These are phyloP conservation scores for Neotoxoptera formosana DNA, from an alignment of 1,140 invertebrate genomes.

Conservation along the genomic window DNA sequence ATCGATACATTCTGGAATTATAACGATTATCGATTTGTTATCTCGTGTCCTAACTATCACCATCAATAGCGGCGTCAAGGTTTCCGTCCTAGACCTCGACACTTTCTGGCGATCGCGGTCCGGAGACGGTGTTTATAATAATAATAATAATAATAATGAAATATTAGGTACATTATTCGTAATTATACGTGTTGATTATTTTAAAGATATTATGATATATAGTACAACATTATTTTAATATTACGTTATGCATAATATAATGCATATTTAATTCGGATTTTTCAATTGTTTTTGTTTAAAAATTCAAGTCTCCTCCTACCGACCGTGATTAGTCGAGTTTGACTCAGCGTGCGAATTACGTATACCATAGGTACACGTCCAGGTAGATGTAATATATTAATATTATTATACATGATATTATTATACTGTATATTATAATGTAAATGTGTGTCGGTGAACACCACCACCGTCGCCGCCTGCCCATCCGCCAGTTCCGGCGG, in stretches of 20 bases:
- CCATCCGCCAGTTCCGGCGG: background rate
- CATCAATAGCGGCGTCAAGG: background rate
- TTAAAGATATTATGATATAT: background rate
- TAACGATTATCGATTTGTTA: background rate
- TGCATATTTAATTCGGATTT: background rate
- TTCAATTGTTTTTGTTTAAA: background rate
- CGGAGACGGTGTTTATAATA: background rate
- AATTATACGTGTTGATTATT: background rate
- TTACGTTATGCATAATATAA: background rate
- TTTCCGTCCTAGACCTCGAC: background rate
- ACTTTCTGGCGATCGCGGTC: background rate
- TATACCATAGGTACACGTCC: background rate
- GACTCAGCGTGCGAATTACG: background rate
- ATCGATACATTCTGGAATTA: too few relatives aligned
- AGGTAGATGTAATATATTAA: background rate
- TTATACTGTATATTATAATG: background rate
- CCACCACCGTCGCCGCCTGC: background rate
- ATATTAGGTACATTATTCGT: background rate
- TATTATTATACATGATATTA: background rate
- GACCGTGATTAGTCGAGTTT: background rate
- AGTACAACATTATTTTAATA: background rate
- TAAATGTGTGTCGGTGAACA: background rate
- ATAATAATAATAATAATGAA: too few relatives aligned
- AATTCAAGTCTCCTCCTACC: background rate
- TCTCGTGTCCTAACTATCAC: too few relatives aligned